Percentiles rank a stretch among this genome's conserved stretches.
Evolutionary conservation across 1,140 invertebrate genomes (phyloP).

Genomic region (Diachasmimorpha longicaudata): DNA sequence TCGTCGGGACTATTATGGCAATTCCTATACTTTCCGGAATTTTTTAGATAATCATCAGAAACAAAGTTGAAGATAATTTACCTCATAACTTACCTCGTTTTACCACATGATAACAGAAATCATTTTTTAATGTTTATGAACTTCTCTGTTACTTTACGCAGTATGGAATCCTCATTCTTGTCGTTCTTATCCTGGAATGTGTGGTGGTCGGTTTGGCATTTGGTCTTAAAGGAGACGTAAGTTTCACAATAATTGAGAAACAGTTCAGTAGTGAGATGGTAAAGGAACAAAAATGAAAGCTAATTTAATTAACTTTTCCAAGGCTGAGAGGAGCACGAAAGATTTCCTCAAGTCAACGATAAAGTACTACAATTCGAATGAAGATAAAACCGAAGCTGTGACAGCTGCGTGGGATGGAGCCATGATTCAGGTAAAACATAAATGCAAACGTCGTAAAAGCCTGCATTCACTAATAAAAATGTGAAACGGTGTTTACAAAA

Average conservation of each 20-base stretch:
- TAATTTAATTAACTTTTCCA: constrained; percentile 31
- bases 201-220: constrained; percentile 74
- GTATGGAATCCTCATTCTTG: constrained; percentile 77
- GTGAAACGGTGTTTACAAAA: background rate
- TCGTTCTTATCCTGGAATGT: constrained; percentile 75
- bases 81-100: too few relatives aligned
- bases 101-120: too few relatives aligned
- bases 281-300: background rate
- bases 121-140: background rate
- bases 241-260: constrained; percentile 33
- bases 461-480: background rate
- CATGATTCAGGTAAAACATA: constrained; percentile 65
- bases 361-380: constrained; percentile 63
- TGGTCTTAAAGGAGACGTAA: constrained; percentile 73
- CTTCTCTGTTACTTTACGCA: constrained; percentile 46
- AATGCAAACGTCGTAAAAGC: background rate
- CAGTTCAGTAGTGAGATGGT: background rate
- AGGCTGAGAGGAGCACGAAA: constrained; percentile 66
- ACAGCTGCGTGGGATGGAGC: constrained; percentile 72
- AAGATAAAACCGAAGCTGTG: constrained; percentile 64
- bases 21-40: background rate
- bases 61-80: too few relatives aligned
- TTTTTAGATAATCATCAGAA: too few relatives aligned
- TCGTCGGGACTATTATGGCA: background rate
- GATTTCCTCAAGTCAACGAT: constrained; percentile 67